Conservation (phyloP, 2,797 vertebrate genomes). For the Danionella dracula region DNA sequence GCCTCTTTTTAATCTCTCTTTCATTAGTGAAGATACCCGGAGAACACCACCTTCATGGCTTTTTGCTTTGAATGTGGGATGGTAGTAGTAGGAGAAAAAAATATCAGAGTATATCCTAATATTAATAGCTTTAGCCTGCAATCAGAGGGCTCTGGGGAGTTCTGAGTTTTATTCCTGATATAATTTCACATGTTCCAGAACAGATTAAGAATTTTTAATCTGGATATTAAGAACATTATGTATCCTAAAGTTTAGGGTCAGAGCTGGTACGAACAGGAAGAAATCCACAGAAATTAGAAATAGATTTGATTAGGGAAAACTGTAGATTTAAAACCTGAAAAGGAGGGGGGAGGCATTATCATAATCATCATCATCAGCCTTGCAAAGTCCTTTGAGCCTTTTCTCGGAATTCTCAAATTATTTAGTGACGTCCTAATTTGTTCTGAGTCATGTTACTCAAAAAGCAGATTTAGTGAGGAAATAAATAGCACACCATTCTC, state of each 20-base stretch:
- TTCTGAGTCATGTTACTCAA: conserved; percentile 62
- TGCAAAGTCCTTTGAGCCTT: conserved; percentile 43
- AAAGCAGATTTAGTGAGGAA: conserved; percentile 61
- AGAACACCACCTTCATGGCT: conserved; percentile 70
- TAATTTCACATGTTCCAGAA: conserved; percentile 75
- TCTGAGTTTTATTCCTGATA: conserved; percentile 72
- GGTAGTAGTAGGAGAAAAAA: conserved; percentile 14
- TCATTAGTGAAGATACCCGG: conserved; percentile 71
- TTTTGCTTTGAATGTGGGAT: conserved; percentile 69
- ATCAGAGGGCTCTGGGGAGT: conserved; percentile 46
- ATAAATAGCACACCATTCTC: conserved; percentile 51
- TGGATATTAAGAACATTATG: conserved; percentile 77
- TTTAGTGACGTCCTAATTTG: conserved; percentile 56
- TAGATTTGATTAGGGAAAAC: conserved; percentile 62
- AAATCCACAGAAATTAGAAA: conserved; percentile 74
- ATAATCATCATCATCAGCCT: conserved; percentile 11
- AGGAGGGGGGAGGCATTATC: conserved; percentile 19
- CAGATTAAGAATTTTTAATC: conserved; percentile 72
- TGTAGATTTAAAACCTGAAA: conserved; percentile 9
- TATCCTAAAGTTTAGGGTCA: conserved; percentile 72
- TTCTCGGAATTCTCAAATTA: conserved; percentile 62
- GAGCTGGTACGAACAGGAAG: conserved; percentile 57
- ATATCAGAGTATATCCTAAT: conserved; percentile 17
- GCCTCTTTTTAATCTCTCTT: conserved; percentile 73
- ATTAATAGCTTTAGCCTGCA: conserved; percentile 45